Evolutionary conservation across 2,113 vertebrate genomes (phyloP).

Genomic region (cattle (Bos taurus)): ARS-UCD2.0 NC_037354.1:39424501-39425000

Average conservation of each 20-base stretch:
- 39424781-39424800: neutral
- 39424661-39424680: neutral
- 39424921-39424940: neutral
- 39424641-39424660: neutral
- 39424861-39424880: neutral
- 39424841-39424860: neutral
- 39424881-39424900: neutral
- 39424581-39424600: neutral
- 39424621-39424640: neutral
- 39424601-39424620: neutral
- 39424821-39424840: neutral
- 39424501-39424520: neutral
- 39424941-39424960: neutral
- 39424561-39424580: neutral
- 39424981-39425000: accelerated
- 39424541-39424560: neutral
- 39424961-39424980: neutral
- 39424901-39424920: neutral
- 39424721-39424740: neutral
- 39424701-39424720: neutral
- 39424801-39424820: neutral
- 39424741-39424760: neutral
- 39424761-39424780: neutral
- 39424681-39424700: neutral
- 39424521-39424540: neutral